phyloP scores from a whole-genome alignment of 2,888 invertebrate species.

The Orchesellides sinensis region DNA sequence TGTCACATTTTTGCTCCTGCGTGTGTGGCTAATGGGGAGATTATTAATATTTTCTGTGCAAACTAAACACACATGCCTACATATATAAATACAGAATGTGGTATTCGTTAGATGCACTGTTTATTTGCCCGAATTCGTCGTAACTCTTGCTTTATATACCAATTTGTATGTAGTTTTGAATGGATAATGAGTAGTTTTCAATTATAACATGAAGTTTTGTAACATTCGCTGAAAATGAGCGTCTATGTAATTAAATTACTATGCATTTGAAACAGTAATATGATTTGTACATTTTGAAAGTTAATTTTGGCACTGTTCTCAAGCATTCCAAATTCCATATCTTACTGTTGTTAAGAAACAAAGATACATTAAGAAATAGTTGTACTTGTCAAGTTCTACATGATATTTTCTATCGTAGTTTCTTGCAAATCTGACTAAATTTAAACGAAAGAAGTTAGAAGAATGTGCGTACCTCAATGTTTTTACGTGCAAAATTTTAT shows the following conservation, averaged over 20 bases:
- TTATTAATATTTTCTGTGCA: too few relatives aligned
- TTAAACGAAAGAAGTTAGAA: too few relatives aligned
- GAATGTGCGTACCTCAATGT: too few relatives aligned
- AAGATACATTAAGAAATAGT: neutral
- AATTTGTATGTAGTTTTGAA: neutral
- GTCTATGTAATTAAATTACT: neutral
- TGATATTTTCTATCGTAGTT: neutral
- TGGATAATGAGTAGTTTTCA: constrained; percentile 1
- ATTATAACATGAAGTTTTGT: neutral
- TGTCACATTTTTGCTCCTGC: neutral
- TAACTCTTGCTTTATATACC: neutral
- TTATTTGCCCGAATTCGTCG: neutral
- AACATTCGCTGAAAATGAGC: neutral
- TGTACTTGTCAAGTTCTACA: neutral
- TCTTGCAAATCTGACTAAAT: neutral
- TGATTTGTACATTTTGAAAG: neutral
- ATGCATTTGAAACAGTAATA: neutral
- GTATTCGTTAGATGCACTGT: neutral
- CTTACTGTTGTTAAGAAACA: too few relatives aligned
- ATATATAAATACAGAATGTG: too few relatives aligned
- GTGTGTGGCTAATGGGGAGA: too few relatives aligned
- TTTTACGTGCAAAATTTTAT: too few relatives aligned
- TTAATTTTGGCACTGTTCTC: neutral
- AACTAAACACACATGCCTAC: too few relatives aligned
- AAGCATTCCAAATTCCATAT: neutral